phyloP scores from a whole-genome alignment of 2,113 vertebrate genomes.

The Nanger granti region DNA sequence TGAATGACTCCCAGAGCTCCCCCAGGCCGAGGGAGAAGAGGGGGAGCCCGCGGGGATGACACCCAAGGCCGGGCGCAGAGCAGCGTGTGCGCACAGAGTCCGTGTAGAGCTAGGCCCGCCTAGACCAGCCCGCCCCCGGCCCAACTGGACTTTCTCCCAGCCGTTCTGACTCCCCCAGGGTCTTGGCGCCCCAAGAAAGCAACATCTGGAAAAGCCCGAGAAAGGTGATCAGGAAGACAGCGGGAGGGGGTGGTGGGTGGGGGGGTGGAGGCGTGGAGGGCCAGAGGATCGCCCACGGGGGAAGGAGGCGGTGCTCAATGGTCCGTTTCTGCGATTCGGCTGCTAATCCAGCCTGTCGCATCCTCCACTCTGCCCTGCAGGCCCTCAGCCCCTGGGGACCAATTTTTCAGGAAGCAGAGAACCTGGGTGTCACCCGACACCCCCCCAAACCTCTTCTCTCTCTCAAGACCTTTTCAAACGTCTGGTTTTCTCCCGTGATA shows the following conservation, averaged over 20 bases:
- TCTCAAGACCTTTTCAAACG: constrained; percentile 10
- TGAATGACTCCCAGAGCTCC: background rate
- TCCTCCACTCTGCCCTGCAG: background rate
- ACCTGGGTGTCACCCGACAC: background rate
- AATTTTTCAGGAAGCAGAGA: background rate
- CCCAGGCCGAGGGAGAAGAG: background rate
- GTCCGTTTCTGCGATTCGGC: no score
- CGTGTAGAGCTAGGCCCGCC: background rate
- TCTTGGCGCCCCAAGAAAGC: background rate
- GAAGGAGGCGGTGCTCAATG: background rate
- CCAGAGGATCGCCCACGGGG: background rate
- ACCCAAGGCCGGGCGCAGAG: background rate
- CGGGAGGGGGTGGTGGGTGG: rapidly evolving
- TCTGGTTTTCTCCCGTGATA: constrained; percentile 38
- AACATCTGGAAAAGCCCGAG: background rate
- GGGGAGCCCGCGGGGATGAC: background rate
- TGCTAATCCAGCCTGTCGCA: background rate
- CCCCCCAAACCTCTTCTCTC: background rate
- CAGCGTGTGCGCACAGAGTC: background rate
- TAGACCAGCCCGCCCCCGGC: rapidly evolving
- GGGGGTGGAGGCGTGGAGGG: no score
- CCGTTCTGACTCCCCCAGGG: background rate
- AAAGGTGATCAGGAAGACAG: background rate
- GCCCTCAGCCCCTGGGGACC: background rate
- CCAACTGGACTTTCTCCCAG: background rate